Evolutionary conservation across 92 coral and sea anemone genomes (phyloP), one percentile per base, ranked within the genome.

Genomic region (Isaurus tuberculatus): DNA sequence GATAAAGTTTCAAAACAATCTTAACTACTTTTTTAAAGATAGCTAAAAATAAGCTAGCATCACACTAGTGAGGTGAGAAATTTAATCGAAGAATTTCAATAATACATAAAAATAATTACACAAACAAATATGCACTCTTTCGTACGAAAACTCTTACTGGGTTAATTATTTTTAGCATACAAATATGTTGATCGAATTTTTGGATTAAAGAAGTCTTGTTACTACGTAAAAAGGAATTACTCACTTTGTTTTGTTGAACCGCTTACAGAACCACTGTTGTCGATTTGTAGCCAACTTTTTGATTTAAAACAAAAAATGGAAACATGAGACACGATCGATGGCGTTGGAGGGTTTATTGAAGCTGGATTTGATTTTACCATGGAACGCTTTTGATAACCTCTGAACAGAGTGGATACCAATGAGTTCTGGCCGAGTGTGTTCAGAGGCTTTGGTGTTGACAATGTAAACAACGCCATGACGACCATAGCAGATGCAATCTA

Each of bases 271-370:
- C 75, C 75, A 15, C 58, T 70, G 30, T 70, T 57, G 58, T 70
- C 75, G n/a, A 70, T 70, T 40, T 70, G 75, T n/a, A 70, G 49
- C 75, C 75, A 70, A 44, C 55, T 70, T 70, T 70, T 70, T 70
- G 75, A 70, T 44, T 70, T 70, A 37, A 70, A 70, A 33, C 75
- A 70, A 15, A 70, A 70, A 31, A 70, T 42, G 8, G 55, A 70
- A 11, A 25, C 75, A 2, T 9, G 9, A 70, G 75, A 70, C 8
- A 70, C 75, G 40, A 70, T 70, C 30, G 75, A 70, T 70, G 75
- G 75, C 15, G 29, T 19, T 15, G 13, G 55, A 23, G 33, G 75
- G 9, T 1, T 20, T 42, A 20, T 70, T 70, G 32, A 70, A 23
- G 5, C 9, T 70, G 75, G 58, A 23, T 70, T 70, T n/a, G 57